A percentile compares a stretch with the other conserved stretches of the same genome.
Evolutionary conservation across 2,888 invertebrate species (phyloP).

Genomic region (Eilema griseolum): DNA sequence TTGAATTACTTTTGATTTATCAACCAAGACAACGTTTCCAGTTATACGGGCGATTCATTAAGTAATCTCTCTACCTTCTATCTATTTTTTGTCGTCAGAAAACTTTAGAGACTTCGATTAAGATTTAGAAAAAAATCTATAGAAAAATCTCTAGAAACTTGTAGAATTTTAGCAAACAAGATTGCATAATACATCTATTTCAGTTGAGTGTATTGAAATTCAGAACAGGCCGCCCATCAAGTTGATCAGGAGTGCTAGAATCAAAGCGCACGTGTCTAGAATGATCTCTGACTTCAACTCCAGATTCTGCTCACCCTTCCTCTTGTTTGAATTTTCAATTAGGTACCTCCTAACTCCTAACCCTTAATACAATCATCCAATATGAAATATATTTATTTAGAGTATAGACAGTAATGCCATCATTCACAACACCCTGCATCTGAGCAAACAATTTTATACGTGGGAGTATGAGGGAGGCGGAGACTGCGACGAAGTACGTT

Average conservation of each 20-base stretch:
- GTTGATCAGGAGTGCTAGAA: slow-evolving; percentile 70
- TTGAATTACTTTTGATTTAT: no score
- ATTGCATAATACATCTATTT: slow-evolving; percentile 29
- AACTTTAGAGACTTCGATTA: no score
- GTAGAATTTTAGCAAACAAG: neutral
- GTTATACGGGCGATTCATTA: neutral
- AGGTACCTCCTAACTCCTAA: slow-evolving; percentile 41
- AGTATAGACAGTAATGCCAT: slow-evolving; percentile 49
- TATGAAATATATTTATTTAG: slow-evolving; percentile 44
- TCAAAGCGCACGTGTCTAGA: slow-evolving; percentile 73
- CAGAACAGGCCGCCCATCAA: slow-evolving; percentile 60
- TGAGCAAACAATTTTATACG: slow-evolving; percentile 56
- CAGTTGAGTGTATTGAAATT: slow-evolving; percentile 59
- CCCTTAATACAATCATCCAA: slow-evolving; percentile 36
- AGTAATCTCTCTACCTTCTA: neutral
- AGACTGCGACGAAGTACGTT: slow-evolving; percentile 42
- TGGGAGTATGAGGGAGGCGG: slow-evolving; percentile 47
- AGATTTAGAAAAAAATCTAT: no score
- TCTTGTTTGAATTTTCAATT: slow-evolving; percentile 69
- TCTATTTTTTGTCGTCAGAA: neutral
- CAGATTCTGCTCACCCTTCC: slow-evolving; percentile 53
- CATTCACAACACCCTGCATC: slow-evolving; percentile 55
- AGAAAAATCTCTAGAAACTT: neutral
- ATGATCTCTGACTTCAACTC: slow-evolving; percentile 57
- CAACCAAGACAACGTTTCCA: neutral